phyloP scores from a whole-genome alignment of 2,888 invertebrate genomes.

The Bellardia pandia region DNA sequence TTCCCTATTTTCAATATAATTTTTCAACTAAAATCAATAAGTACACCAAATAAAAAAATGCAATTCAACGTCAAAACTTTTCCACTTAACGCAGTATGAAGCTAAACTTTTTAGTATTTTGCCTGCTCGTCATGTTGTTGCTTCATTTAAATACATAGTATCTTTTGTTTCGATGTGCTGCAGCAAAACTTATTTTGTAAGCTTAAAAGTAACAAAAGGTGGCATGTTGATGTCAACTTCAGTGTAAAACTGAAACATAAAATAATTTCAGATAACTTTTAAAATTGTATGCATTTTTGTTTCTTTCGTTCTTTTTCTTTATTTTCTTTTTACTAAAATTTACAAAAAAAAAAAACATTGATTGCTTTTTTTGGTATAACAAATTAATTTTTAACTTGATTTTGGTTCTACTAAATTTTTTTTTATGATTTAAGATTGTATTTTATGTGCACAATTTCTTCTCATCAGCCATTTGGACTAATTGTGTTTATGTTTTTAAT shows the following conservation, averaged over 20 bases:
- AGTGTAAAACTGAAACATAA: slow-evolving; percentile 32
- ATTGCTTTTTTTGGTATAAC: neutral
- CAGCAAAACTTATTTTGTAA: slow-evolving; percentile 20
- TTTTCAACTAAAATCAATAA: slow-evolving; percentile 25
- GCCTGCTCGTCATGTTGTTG: slow-evolving; percentile 2
- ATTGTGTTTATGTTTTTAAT: too few species aligned
- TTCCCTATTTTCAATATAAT: slow-evolving; percentile 31
- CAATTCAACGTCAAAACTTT: slow-evolving; percentile 60
- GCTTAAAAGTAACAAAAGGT: slow-evolving; percentile 37
- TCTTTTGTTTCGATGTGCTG: slow-evolving; percentile 44
- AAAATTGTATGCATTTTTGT: neutral
- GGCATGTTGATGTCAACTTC: slow-evolving; percentile 52
- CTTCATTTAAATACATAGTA: slow-evolving; percentile 30
- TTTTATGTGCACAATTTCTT: too few species aligned
- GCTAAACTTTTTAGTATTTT: slow-evolving; percentile 27
- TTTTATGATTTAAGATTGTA: too few species aligned
- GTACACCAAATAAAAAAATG: slow-evolving; percentile 7
- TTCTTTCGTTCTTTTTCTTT: too few species aligned
- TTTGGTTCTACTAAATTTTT: too few species aligned
- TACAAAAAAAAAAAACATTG: neutral
- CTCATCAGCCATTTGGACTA: too few species aligned
- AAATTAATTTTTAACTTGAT: too few species aligned
- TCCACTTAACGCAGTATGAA: slow-evolving; percentile 66
- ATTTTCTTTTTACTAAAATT: slow-evolving; percentile 3
- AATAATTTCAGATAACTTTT: slow-evolving; percentile 34